Conservation (phyloP, 1,140 invertebrate species). For the Lasaia peninsularis region DNA sequence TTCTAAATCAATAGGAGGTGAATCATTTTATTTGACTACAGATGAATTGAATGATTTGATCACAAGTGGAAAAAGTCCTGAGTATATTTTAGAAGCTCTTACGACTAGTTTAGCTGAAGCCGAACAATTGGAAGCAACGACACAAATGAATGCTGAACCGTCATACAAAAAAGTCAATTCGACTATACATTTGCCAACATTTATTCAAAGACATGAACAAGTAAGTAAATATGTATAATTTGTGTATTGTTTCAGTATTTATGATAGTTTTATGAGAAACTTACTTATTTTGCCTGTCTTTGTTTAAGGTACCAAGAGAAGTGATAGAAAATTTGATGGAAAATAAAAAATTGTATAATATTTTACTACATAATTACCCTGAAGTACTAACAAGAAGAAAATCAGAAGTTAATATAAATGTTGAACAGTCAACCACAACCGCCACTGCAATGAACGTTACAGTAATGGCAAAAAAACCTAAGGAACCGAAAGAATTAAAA, state of each 20-base stretch:
- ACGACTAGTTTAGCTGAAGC: conserved; percentile 55
- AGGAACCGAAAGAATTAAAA: conserved; percentile 20
- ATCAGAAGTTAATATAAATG: conserved; percentile 47
- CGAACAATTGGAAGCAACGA: conserved; percentile 56
- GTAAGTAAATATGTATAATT: conserved; percentile 28
- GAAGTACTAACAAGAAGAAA: conserved; percentile 42
- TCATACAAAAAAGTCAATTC: conserved; percentile 54
- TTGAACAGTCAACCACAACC: conserved; percentile 24
- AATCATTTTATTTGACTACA: conserved; percentile 48
- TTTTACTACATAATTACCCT: conserved; percentile 61
- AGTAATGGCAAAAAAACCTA: conserved; percentile 46
- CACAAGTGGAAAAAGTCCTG: conserved; percentile 58
- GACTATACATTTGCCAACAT: conserved; percentile 60
- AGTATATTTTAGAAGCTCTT: conserved; percentile 57
- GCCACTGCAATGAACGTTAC: conserved; percentile 43
- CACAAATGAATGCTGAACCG: conserved; percentile 56
- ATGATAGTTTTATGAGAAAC: neutral
- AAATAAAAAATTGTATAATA: conserved; percentile 58
- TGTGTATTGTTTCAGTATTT: neutral
- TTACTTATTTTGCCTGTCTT: conserved; percentile 3
- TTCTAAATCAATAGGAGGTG: conserved; percentile 51
- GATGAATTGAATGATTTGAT: conserved; percentile 56
- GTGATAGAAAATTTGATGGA: conserved; percentile 64
- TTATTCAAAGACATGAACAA: conserved; percentile 58
- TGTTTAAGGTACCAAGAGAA: conserved; percentile 55